These are phyloP conservation scores for Tenualosa ilisha DNA, from an alignment of 2,797 vertebrate species.

Conservation along the genomic window DNA sequence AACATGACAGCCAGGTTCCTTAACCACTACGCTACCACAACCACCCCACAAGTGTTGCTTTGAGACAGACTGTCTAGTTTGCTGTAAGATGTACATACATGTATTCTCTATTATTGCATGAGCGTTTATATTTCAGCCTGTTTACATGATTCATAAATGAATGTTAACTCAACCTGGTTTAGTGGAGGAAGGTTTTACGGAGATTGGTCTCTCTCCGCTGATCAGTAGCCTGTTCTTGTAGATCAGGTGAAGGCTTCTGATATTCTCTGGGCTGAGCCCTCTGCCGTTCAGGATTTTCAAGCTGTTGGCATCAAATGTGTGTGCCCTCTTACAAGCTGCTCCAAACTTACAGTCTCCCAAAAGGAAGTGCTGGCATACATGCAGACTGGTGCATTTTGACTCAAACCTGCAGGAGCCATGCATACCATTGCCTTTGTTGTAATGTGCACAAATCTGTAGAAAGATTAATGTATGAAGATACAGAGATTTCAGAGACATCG, in stretches of 20 bases:
- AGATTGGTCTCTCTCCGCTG: neutral
- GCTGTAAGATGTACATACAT: neutral
- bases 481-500: neutral
- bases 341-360: conserved; percentile 78
- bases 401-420: conserved; percentile 71
- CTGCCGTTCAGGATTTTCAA: conserved; percentile 61
- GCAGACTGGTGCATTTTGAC: conserved; percentile 79
- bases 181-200: neutral
- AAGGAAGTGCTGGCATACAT: conserved; percentile 82
- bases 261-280: conserved; percentile 67
- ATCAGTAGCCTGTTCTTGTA: conserved; percentile 73
- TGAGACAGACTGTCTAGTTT: no score
- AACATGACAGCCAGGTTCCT: no score
- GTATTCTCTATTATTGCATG: neutral
- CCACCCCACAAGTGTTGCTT: no score
- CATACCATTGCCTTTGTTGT: conserved; percentile 78
- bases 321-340: conserved; percentile 71
- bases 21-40: no score
- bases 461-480: no score
- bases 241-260: conserved; percentile 63
- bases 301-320: conserved; percentile 61
- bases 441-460: conserved; percentile 78
- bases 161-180: neutral
- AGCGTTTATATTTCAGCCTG: no score
- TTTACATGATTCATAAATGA: no score